Evolutionary conservation across 2,888 invertebrate genomes (phyloP), one percentile per base, ranked within the genome.

Genomic region (Agrochola lota): DNA sequence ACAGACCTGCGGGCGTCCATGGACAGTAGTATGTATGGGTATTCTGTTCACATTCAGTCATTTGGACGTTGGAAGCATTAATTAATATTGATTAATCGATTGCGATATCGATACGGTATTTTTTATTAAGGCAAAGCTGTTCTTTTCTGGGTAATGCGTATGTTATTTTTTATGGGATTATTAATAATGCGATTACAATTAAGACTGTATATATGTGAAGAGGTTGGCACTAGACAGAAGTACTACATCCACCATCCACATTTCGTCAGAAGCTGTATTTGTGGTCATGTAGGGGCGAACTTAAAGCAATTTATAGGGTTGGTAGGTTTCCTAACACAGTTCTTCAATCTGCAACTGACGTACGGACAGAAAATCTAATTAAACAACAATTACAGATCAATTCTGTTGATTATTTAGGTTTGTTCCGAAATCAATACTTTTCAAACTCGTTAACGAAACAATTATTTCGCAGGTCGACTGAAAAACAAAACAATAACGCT

Each of bases 1-100:
- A 83, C 85, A 81, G 78, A 85, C 83, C 78, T 84, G 75, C 82
- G 40, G 75, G 74, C 81, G 69, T 59, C 74, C 57, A 68, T 64
- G 63, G 67, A 40, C 17, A n/a, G 43, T 43, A 55, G n/a, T n/a
- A 30, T 17, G 23, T 52, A 30, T 23, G 9, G 40, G 12, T 46
- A 79, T 63, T 63, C 43, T 49, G 78, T 78, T 66, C 71, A 81
- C 71, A 66, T 40, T 46, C 81, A 72, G 52, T 60, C 72, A 81
- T 72, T 78, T 72, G 71, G 46, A 77, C 43, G 59, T 17, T 80
- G 26, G n/a, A 55, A 43, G 43, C 46, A 71, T 63, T 68, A 40
- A 77, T 70, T 70, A 72, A 68, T 57, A 69, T 72, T 67, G 52
- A 78, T 78, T 71, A 62, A 71, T 82, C 15, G 35, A 71, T 17